Evolutionary conservation across 2,888 invertebrate genomes (phyloP), one percentile per base, ranked within the genome.

Genomic region (Piscicola geometra): DNA sequence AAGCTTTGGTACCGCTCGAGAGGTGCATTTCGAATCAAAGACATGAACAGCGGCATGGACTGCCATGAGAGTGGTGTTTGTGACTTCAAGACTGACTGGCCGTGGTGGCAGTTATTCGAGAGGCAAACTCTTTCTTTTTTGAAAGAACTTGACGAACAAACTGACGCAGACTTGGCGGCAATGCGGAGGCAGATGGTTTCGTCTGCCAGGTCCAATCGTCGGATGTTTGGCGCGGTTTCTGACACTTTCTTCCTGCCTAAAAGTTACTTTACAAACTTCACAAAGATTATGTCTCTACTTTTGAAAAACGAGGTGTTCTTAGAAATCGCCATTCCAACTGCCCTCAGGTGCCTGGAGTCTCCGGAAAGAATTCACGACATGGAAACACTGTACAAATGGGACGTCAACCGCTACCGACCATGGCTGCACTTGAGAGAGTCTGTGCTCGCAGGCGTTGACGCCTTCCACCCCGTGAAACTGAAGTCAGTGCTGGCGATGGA

Each of bases 251-350:
- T 25, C 25, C 9, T 56, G 12, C 60, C 60, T 15, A 25, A 56
- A 56, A 56, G 5, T 18, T 56, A 25, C n/a, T 56, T 56, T 56
- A 18, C 60, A 56, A 56, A 56, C 25, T 56, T 56, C 60, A 25
- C 60, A 18, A 56, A 56, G n/a, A 56, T 56, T 56, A 21, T 56
- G 3, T 25, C 21, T 56, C 60, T 56, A 18, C 60, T 56, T 56
- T 25, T 18, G 25, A 56, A 56, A 21, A 56, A 5, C 25, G 60
- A 56, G 5, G 60, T 56, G 5, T 56, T 56, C n/a, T n/a, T 56
- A 56, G 60, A 56, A 56, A 56, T 56, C 25, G 60, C 60, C 25
- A 56, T 56, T 25, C 60, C 60, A 56, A 56, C 60, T 18, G 60
- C 60, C n/a, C n/a, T 56, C 3, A 56, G 60, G n/a, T 18, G 60